These are phyloP conservation scores for Drosophila parthenogenetica DNA, from an alignment of 2,888 invertebrate species.

Conservation along the genomic window DNA sequence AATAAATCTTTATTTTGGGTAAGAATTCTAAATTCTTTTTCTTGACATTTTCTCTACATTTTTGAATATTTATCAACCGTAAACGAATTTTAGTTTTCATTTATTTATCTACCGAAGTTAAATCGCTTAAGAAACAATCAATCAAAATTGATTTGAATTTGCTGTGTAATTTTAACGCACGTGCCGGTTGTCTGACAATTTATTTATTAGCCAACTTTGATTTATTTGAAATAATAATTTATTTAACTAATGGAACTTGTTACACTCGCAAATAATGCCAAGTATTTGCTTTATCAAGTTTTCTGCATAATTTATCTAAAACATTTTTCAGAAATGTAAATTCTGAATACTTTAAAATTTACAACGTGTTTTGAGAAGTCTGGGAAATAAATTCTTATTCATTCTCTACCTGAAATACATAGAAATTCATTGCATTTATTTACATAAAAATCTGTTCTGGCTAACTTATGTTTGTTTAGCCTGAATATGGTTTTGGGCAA, in stretches of 20 bases:
- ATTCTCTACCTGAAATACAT: neutral
- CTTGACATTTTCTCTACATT: no score
- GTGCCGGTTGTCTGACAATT: constrained; percentile 10
- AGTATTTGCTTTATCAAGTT: no score
- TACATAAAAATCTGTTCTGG: neutral
- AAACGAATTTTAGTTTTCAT: neutral
- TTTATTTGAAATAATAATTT: neutral
- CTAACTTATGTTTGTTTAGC: constrained; percentile 20
- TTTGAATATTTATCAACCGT: neutral
- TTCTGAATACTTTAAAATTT: no score
- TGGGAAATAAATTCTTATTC: neutral
- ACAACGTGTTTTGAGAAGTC: no score
- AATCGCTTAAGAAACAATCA: constrained; percentile 10
- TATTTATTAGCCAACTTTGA: neutral
- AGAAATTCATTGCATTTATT: constrained; percentile 2
- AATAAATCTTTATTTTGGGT: neutral
- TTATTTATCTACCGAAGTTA: neutral
- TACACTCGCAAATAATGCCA: no score
- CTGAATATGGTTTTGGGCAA: constrained; percentile 18
- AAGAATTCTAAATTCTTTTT: neutral
- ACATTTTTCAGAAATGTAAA: no score
- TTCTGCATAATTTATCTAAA: no score
- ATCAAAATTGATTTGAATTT: constrained; percentile 5
- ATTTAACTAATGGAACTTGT: neutral
- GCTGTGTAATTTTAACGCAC: neutral